Base-by-base conservation (phyloP, 64 coral and sea anemone species). In the Pocillopora verrucosa region DNA sequence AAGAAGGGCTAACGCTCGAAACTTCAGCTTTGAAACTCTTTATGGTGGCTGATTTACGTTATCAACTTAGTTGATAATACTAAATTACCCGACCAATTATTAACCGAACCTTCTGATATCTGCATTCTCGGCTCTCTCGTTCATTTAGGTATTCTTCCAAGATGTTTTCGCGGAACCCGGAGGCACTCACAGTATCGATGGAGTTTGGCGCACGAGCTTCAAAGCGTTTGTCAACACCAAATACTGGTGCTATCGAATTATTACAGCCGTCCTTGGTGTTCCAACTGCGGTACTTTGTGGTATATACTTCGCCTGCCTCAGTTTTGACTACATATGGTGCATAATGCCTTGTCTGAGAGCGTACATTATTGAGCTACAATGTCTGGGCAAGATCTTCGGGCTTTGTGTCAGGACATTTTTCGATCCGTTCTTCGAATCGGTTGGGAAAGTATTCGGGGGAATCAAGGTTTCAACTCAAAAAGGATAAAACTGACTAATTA, bases 271-370 rank as follows among this genome's bases (percentile, higher is more conserved):
- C 16, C 90, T 94, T 81, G 93, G 93, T 13, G 59, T 91, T 25
- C 93, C 93, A 1, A 94, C 93, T 10, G 93, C 93, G 34, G 87
- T 94, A 45, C 67, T 94, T 61, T 94, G 93, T 58, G 93, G 93
- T 11, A 64, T 89, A 41, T 95, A 95, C 36, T 95, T 95, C 16
- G 93, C 93, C 9, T 95, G 94, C 51, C 90, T 95, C 59, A 92
- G 90, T 88, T 95, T 95, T 92, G 94, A 92, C 65, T 95, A 92
- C 62, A 85, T 95, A 62, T 95, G 94, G 94, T 95, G 93, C 20
- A 88, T 92, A 58, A 95, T 92, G 86, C 94, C 94, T 0, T 92
- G 94, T 36, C 56, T 95, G 11, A 65, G 89, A 20, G 93, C 82
- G 4, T 95, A 95, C 35, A 60, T 95, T 45, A 95, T 95, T 22